A percentile compares a stretch with the other conserved stretches of the same genome.
Evolutionary conservation across 2,888 invertebrate species (phyloP).

Genomic region (Nemoura dubitans): DNA sequence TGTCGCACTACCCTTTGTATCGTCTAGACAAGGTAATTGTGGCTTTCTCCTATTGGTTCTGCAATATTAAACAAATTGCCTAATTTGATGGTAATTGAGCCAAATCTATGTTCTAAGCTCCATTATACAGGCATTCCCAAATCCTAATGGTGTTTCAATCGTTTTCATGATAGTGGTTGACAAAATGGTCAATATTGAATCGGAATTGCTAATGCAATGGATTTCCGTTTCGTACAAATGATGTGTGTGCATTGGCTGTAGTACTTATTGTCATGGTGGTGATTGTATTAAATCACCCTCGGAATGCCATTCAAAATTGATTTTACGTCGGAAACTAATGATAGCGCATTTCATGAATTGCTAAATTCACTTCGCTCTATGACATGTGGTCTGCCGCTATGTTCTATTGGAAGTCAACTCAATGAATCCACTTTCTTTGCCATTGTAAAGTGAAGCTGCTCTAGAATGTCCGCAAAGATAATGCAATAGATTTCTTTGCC

Average conservation of each 20-base stretch:
- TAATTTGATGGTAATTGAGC: too few relatives aligned
- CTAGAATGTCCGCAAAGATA: background rate
- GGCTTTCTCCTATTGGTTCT: too few relatives aligned
- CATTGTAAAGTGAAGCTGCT: background rate
- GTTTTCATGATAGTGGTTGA: background rate
- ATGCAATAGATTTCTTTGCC: background rate
- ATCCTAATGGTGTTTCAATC: background rate
- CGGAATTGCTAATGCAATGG: background rate
- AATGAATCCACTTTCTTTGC: background rate
- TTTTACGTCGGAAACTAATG: background rate
- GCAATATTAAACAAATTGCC: too few relatives aligned
- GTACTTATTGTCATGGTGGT: slow-evolving; percentile 12
- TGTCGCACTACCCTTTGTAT: too few relatives aligned
- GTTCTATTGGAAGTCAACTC: background rate
- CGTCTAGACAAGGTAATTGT: too few relatives aligned
- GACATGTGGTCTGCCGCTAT: background rate
- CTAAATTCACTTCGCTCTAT: background rate
- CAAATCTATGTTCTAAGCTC: background rate
- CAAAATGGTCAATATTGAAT: background rate
- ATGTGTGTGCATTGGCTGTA: background rate
- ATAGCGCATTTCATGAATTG: background rate
- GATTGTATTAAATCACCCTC: slow-evolving; percentile 7
- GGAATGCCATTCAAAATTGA: background rate
- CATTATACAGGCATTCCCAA: background rate
- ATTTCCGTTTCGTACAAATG: background rate